phyloP scores from a whole-genome alignment of 2,888 invertebrate genomes.

The Cyaniris semiargus region DNA sequence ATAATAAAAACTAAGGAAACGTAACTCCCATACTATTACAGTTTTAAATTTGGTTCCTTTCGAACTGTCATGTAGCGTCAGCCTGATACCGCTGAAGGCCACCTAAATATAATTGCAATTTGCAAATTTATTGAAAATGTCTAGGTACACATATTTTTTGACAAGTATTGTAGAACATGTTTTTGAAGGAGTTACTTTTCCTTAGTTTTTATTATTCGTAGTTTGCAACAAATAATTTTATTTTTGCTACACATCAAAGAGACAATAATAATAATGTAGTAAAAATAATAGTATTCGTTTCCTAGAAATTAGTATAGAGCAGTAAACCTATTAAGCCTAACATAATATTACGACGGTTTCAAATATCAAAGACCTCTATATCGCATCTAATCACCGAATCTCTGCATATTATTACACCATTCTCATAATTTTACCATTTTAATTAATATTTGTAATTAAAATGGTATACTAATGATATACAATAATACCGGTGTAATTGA shows the following conservation, averaged over 20 bases:
- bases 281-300: neutral
- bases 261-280: neutral
- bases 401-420: neutral
- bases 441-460: neutral
- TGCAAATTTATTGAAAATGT: no score
- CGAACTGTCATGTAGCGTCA: no score
- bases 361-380: conserved; percentile 2
- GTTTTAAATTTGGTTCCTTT: no score
- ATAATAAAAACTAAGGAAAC: no score
- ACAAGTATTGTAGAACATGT: no score
- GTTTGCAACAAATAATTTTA: neutral
- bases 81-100: no score
- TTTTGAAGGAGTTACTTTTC: no score
- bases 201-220: no score
- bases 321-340: conserved; percentile 10
- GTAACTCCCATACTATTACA: no score
- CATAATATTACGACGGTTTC: neutral
- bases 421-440: neutral
- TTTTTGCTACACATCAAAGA: neutral
- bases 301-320: neutral
- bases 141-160: no score
- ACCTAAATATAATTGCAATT: no score
- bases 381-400: neutral
- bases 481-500: neutral
- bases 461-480: neutral